Base-by-base conservation (phyloP, 2,113 vertebrate species). In the Urocynchramus pylzowi region DNA sequence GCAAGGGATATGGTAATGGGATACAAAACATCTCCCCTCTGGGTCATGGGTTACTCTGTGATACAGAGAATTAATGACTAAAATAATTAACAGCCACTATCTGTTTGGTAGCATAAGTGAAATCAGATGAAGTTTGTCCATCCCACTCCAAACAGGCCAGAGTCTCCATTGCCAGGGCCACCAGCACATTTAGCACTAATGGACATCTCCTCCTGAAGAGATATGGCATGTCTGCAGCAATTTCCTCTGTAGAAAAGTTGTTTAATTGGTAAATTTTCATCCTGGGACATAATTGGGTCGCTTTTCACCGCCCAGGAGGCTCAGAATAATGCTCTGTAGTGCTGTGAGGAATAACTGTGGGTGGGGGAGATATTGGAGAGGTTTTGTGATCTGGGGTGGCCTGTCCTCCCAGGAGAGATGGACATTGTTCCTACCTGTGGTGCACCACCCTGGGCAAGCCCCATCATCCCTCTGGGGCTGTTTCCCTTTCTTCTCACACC, bases 1-100 rank as follows among this genome's bases (percentile, higher is more conserved):
- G 68, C 14, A 59, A 77, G 59, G 54, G 49, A 41, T 49, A n/a
- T 52, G 78, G 53, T 77, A 95, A 93, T 75, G 82, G 67, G 20
- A 39, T 74, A 84, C 47, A 74, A 70, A 93, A 86, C 41, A 90
- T 90, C 18, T 49, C 67, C 65, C 79, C 76, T 83, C 87, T 70
- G 52, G 56, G 45, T 75, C 4, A 0, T 49, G 68, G 83, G 60
- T 88, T 90, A 47, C 60, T 30, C n/a, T 52, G 21, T 52, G 71
- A 82, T 77, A 47, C 35, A 45, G 30, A 87, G 83, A 87, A 92
- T 80, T 88, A 88, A 64, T 52, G 60, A 60, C 56, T 87, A 13
- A 88, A 68, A 81, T 84, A 90, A 93, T 95, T 95, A 95, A 84
- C 56, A 84, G 63, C 24, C 28, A 0, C 30, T 95, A 11, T 94